These are phyloP conservation scores for Tenrec ecaudatus DNA, from an alignment of 2,113 vertebrate species.

Conservation along the genomic window DNA sequence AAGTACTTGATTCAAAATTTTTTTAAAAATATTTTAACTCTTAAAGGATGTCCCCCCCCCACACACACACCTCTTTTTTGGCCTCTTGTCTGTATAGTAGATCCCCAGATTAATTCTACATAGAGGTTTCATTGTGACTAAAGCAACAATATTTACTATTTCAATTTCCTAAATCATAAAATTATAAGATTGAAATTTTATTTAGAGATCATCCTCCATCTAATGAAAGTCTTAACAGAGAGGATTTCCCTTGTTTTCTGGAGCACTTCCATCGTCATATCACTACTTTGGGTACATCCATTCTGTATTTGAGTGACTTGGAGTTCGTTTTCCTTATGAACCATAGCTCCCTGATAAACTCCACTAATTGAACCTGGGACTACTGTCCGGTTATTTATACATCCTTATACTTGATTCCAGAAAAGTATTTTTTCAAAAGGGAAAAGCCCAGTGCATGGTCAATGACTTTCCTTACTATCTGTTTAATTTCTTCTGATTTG, in stretches of 20 bases:
- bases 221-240: background rate
- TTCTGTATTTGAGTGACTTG: constrained; percentile 23
- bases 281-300: background rate
- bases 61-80: too few species aligned
- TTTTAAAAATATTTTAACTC: too few species aligned
- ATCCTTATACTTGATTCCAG: constrained; percentile 13
- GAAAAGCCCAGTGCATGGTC: constrained; percentile 13
- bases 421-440: background rate
- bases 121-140: too few species aligned
- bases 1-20: background rate
- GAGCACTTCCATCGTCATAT: background rate
- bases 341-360: background rate
- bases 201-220: background rate
- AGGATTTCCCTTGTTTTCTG: constrained; percentile 31
- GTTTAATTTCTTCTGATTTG: constrained; percentile 14
- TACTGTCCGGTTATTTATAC: constrained; percentile 41
- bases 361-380: background rate
- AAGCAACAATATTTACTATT: too few species aligned
- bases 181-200: constrained; percentile 19
- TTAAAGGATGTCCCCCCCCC: too few species aligned
- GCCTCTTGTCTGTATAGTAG: too few species aligned
- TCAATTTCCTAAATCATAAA: too few species aligned
- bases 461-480: background rate
- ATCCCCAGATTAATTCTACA: too few species aligned
- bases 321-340: constrained; percentile 50